Evolutionary conservation across 2,113 vertebrate species (phyloP), one percentile per base, ranked within the genome.

Genomic region (Semicossyphus pulcher): DNA sequence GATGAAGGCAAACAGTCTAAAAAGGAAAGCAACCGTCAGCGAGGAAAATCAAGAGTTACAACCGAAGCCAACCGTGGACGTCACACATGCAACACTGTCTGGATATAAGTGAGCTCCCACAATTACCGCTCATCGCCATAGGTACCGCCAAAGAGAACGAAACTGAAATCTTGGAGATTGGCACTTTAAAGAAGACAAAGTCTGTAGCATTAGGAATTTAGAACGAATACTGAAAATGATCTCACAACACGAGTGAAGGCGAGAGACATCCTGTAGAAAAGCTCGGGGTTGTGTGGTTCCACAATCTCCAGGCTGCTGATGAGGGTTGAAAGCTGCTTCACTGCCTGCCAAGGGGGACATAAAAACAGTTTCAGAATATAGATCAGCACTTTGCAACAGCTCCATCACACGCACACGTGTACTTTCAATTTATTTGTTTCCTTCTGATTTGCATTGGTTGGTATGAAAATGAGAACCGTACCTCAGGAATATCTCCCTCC

Each of bases 171-270:
- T n/a, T n/a, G n/a, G n/a, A n/a, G n/a, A n/a, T n/a, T n/a, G n/a
- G n/a, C n/a, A n/a, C n/a, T n/a, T 25, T 54, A 6, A 61, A 4
- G 23, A 1, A 6, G 15, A 21, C 10, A n/a, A 31, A 26, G 37
- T 39, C 1, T 9, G 21, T 34, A 36, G 20, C 15, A 18, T 47
- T 14, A 37, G 26, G 20, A 64, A 53, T 37, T 53, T 11, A 10
- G 16, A 63, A 16, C 56, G 10, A 23, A 45, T 7, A 53, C 3
- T 25, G 1, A 47, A 76, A 64, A 14, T 18, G 1, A 18, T 86
- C 95, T 95, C 94, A 99, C 97, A 81, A 93, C 95, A 88, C 97
- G 95, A 65, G 95, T 96, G 91, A 99, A 98, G 76, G 95, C 95
- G 16, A 97, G 42, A 42, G 97, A 96, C 92, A 97, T 95, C 84